phyloP scores from a whole-genome alignment of 2,888 invertebrate genomes.

The Lydus trimaculatus region DNA sequence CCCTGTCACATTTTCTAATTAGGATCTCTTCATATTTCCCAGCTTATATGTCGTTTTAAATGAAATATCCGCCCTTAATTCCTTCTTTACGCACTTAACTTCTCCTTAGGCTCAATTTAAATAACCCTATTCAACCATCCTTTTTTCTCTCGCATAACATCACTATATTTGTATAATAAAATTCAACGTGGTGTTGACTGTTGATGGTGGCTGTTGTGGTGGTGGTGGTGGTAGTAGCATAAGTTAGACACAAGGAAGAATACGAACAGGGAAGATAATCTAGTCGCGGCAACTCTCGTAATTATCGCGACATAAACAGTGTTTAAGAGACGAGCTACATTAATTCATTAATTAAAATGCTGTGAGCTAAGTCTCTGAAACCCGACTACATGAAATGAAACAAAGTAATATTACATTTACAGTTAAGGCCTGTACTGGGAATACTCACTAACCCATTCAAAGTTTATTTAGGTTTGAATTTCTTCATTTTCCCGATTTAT shows the following conservation, averaged over 20 bases:
- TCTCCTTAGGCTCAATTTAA: slow-evolving; percentile 57
- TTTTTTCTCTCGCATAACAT: background rate
- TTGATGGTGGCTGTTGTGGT: background rate
- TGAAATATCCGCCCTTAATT: slow-evolving; percentile 44
- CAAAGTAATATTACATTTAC: slow-evolving; percentile 30
- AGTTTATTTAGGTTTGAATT: slow-evolving; percentile 12
- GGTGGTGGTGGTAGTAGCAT: background rate
- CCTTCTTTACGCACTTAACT: slow-evolving; percentile 52
- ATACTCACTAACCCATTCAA: slow-evolving; percentile 15
- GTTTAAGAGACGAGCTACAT: slow-evolving; percentile 62
- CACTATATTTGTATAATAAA: background rate
- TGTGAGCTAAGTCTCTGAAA: slow-evolving; percentile 48
- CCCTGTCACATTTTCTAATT: slow-evolving; percentile 51
- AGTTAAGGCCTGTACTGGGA: slow-evolving; percentile 22
- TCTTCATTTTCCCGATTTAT: slow-evolving; percentile 9
- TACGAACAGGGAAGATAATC: slow-evolving; percentile 44
- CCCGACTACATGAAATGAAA: slow-evolving; percentile 35
- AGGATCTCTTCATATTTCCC: slow-evolving; percentile 39
- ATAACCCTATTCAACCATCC: slow-evolving; percentile 34
- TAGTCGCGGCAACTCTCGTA: slow-evolving; percentile 59
- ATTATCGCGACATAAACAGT: slow-evolving; percentile 63
- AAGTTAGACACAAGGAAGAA: slow-evolving; percentile 26
- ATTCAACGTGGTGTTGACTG: slow-evolving; percentile 1
- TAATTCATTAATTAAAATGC: slow-evolving; percentile 63
- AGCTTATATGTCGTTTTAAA: slow-evolving; percentile 27